Evolutionary conservation across 1,140 invertebrate species (phyloP), one percentile per base, ranked within the genome.

Genomic region (Drosophila lacteicornis): DNA sequence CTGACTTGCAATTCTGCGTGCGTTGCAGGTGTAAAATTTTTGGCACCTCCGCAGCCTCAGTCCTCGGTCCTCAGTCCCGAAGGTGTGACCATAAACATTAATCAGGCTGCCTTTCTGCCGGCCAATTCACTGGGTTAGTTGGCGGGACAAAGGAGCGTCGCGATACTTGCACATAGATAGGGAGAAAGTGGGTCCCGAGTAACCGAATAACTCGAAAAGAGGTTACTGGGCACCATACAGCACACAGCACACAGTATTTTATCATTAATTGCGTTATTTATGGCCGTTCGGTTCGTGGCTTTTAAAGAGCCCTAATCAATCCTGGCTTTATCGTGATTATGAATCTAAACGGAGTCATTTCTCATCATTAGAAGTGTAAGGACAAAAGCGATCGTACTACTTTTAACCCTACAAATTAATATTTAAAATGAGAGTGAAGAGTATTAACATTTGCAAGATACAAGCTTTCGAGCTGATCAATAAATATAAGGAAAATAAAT

Each of bases 41-140:
- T 79, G 75, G 75, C 75, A 79, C 61, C 68, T 88, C 43, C 36
- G 45, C 19, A 38, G 33, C 42, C 17, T 33, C 66, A 46, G 43
- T 30, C 33, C 33, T 36, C 9, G 9, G 11, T 57, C 33, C 33
- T 36, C 9, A 3, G 33, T 57, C 67, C 77, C 66, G 59, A 55
- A 86, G 83, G 83, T 86, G 83, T 87, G 84, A 88, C 83, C 79
- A 80, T 68, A 84, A 78, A 78, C 84, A 87, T 87, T 87, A 87
- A 87, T 87, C 83, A 87, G 82, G 43, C 79, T 55, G 49, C 40
- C 36, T 42, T 42, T 42, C 15, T 49, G 74, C 67, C 58, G 38
- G 55, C 42, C 46, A 33, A 65, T 63, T 75, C 62, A 84, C 56
- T 83, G 82, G 81, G 81, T 83, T 80, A 83, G 73, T 77, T 78